Conservation (phyloP, 2,797 vertebrate species). For the Darevskia mixta region DNA sequence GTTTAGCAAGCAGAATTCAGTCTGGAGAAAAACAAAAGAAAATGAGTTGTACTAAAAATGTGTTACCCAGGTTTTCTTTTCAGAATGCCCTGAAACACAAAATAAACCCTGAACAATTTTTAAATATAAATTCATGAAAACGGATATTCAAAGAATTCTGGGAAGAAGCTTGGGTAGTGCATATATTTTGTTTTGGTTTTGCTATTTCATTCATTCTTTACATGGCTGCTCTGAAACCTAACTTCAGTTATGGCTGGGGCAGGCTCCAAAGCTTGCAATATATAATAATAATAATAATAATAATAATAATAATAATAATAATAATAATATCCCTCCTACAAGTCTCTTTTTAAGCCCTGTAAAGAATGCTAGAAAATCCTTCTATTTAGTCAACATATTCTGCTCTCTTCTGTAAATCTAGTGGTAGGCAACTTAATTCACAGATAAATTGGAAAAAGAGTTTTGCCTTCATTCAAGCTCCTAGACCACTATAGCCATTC, state of each 20-base stretch:
- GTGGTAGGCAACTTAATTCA: background rate
- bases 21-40: slow-evolving; percentile 20
- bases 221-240: background rate
- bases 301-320: background rate
- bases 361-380: background rate
- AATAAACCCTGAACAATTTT: background rate
- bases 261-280: background rate
- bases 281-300: background rate
- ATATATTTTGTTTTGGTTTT: background rate
- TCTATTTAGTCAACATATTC: background rate
- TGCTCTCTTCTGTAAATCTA: background rate
- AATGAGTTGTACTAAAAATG: background rate
- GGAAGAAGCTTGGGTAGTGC: background rate
- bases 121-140: background rate
- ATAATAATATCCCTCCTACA: background rate
- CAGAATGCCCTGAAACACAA: background rate
- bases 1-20: slow-evolving; percentile 57
- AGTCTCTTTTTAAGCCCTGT: background rate
- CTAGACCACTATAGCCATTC: background rate
- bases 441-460: background rate
- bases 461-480: background rate
- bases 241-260: background rate
- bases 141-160: background rate
- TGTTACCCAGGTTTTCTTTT: background rate
- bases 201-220: background rate